Evolutionary conservation across 2,888 invertebrate species (phyloP), one percentile per base, ranked within the genome.

Genomic region (Xanthia togata): DNA sequence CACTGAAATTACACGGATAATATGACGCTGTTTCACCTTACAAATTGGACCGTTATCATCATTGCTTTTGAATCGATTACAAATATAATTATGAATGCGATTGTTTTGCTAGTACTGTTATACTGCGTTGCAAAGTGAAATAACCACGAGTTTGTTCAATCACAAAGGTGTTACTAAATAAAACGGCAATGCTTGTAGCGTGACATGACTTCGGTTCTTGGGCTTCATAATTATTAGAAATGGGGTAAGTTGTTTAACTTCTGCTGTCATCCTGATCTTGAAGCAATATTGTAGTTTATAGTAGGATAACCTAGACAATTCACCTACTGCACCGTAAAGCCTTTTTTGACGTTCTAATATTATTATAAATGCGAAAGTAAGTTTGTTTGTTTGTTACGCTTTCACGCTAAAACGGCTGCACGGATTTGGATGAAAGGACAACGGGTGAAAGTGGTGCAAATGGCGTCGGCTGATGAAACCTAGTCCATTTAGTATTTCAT

Each of bases 1-100:
- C 31, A 76, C 26, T 76, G n/a, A 35, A 65, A 53, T 68, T 59
- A 76, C 50, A 64, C 31, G 26, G 6, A 65, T 63, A 68, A 53
- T 68, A 57, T 57, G 17, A 38, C 4, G 17, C 81, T 26, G 26
- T 65, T 44, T 81, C 23, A 53, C 14, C 14, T n/a, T 5, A 38
- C 44, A 73, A 81, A 73, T 41, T 44, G 23, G 41, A 50, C 14
- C 1, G 17, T 44, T 50, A 50, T 80, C n/a, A 53, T 26, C 0
- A 76, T 62, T 11, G 55, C 31, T 63, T 55, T 79, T 63, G 47
- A n/a, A 70, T 77, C 17, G 9, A 62, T 47, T 6, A 1, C 6
- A 76, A 76, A 57, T 38, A 57, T 38, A 20, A 50, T 68, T 76
- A 35, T 47, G 1, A 47, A 55, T 73, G n/a, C n/a, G 20, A n/a